Evolutionary conservation across 2,797 vertebrate genomes (phyloP), one percentile per base, ranked within the genome.

Genomic region (Acestrorhynchus altus): DNA sequence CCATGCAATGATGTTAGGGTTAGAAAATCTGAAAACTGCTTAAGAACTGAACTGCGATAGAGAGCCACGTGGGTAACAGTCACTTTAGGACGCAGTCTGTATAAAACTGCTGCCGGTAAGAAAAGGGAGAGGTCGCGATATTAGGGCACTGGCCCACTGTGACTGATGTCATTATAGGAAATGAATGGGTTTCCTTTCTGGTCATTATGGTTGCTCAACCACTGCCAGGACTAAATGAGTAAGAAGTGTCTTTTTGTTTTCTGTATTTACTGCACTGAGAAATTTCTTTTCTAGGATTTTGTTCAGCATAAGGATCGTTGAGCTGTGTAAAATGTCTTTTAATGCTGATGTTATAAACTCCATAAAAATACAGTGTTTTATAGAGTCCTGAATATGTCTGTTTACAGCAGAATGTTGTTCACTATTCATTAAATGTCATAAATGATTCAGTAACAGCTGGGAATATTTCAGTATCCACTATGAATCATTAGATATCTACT

Each of bases 151-250:
- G 49, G 49, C 47, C 16, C n/a, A 46, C 44, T 46, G 0, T 4
- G 4, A 46, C 11, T n/a, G n/a, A n/a, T n/a, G 42, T 44, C 1
- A 12, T 44, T 12, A 44, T 44, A 44, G 42, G 42, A 12, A 15
- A 16, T 56, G 24, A 18, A 1, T 12, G 16, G 4, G 4, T 28
- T 72, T 70, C 67, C 9, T 22, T 44, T 57, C 31, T 20, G n/a
- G n/a, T 11, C 42, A 24, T 42, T 56, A 9, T 39, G 10, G 15
- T 42, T 74, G 4, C 24, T 64, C 9, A 61, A 61, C 7, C 59
- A 61, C 60, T 44, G 35, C 35, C 18, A 10, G 61, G 52, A 47
- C 6, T 59, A 8, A 57, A 40, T 59, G 74, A 67, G 22, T 26
- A 13, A 26, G 24, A 24, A 52, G 4, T n/a, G 49, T 1, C 4